Base-by-base conservation (phyloP, 2,113 vertebrate genomes). In the Emydura subglobosa region DNA sequence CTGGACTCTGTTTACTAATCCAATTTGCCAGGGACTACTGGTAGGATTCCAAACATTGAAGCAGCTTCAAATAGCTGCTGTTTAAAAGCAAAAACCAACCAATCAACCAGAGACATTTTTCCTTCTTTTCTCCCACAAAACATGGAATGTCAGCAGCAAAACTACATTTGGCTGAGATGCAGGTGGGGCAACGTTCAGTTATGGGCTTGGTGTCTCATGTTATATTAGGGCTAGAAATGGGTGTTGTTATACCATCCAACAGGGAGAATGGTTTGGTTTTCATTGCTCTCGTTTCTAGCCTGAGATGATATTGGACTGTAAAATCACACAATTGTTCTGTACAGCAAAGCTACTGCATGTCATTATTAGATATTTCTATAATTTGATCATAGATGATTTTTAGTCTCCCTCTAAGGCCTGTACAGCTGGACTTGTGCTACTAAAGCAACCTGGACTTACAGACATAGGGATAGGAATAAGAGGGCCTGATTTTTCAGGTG, bases 321-420 rank as follows among this genome's bases (percentile, higher is more conserved):
- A 92, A 96, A 34, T 86, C 17, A 83, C 85, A 91, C 84, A 49
- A 34, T 57, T 93, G 53, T 53, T 94, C 29, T 91, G 79, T 83
- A 19, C 27, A 87, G 59, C 72, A 78, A 27, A 94, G 47, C 12
- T 83, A 10, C 85, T 1, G 2, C 91, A 78, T 80, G 22, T 29
- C 61, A 54, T 89, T 53, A 24, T 17, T 78, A 57, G 39, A 29
- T 84, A 17, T 53, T 25, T 65, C 76, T 31, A 79, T 72, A 19
- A 4, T 83, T 89, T 51, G 79, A 0, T 24, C 57, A 31, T 27
- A 68, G 31, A 54, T 76, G 90, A 83, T 49, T 39, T 90, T 94
- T 93, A 76, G 90, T 80, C 50, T 83, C 57, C 74, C 51, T 78
- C 13, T 78, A 85, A 92, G 29, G 80, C 53, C 59, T 88, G 93